Evolutionary conservation across 2,797 vertebrate genomes (phyloP).

Genomic region (Yasuhikotakia modesta): DNA sequence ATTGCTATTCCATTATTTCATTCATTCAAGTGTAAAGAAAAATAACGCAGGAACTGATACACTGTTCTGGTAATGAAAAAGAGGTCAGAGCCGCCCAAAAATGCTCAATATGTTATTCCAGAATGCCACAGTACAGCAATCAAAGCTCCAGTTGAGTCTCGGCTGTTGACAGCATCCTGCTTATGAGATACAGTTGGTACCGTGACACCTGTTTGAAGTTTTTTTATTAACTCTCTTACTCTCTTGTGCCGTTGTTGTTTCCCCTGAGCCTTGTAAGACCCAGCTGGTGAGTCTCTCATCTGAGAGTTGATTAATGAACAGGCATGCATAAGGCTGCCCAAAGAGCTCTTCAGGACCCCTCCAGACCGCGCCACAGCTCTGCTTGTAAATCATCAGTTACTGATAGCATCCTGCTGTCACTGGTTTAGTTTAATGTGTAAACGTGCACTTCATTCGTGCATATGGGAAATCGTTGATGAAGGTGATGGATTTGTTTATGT

Average conservation of each 20-base stretch:
- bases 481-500: constrained; percentile 23
- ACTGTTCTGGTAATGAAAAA: constrained; percentile 25
- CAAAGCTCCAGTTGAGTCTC: constrained; percentile 33
- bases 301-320: constrained; percentile 64
- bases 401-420: constrained; percentile 39
- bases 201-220: constrained; percentile 57
- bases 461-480: constrained; percentile 26
- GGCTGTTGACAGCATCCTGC: constrained; percentile 41
- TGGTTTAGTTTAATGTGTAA: constrained; percentile 32
- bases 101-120: constrained; percentile 35
- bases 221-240: background rate
- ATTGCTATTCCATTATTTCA: constrained; percentile 43
- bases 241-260: constrained; percentile 25
- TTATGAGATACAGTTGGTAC: constrained; percentile 47
- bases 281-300: constrained; percentile 59
- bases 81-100: constrained; percentile 18
- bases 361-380: constrained; percentile 42
- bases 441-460: constrained; percentile 31
- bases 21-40: constrained; percentile 34
- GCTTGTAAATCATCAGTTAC: constrained; percentile 55
- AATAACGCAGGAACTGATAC: constrained; percentile 27
- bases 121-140: constrained; percentile 41
- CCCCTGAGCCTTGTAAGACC: constrained; percentile 35
- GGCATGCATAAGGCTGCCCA: constrained; percentile 48
- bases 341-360: constrained; percentile 52